Evolutionary conservation across 2,888 invertebrate genomes (phyloP), one percentile per base, ranked within the genome.

Genomic region (Euplexia lucipara): DNA sequence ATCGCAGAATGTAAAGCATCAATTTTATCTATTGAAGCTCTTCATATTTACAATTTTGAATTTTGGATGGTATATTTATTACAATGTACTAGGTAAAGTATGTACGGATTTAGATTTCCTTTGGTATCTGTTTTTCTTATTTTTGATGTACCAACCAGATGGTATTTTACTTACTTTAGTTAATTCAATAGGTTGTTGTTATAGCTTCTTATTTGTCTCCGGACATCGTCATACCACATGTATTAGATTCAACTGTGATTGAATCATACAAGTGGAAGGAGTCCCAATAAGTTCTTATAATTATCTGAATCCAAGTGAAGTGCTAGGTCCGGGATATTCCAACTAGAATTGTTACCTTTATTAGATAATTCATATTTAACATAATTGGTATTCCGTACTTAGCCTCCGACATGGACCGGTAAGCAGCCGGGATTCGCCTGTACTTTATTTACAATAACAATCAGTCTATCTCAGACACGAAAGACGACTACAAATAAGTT

Each of bases 391-490:
- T 83, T 82, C 85, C 87, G 75, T 68, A 80, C 82, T 73, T 78
- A 86, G 84, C 84, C 76, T 74, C 80, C 82, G 78, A 88, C 89
- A 81, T 86, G 88, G 87, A 90, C 75, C 88, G 87, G 85, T 73
- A 37, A 18, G 48, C 65, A 68, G 75, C 81, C 82, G 79, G 75
- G 83, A 83, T 86, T 88, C 75, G 78, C 76, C 89, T 87, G 88
- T 90, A 86, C 89, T 85, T 77, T 75, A 70, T 83, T 88, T 86
- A 87, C 85, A 80, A 75, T 80, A 85, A 87, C 85, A 88, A 88
- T 86, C 89, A 90, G 90, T 91, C 92, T 87, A 84, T 88, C 88
- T 83, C 90, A 91, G 94, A 94, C 93, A 94, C 94, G 71, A 85
- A 89, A 88, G 88, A 88, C 88, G 91, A 91, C 90, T 83, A 79